Percentiles rank a stretch among this genome's conserved stretches.
Conservation (phyloP, 1,140 invertebrate genomes). For the Xylocopa sonorina region DNA sequence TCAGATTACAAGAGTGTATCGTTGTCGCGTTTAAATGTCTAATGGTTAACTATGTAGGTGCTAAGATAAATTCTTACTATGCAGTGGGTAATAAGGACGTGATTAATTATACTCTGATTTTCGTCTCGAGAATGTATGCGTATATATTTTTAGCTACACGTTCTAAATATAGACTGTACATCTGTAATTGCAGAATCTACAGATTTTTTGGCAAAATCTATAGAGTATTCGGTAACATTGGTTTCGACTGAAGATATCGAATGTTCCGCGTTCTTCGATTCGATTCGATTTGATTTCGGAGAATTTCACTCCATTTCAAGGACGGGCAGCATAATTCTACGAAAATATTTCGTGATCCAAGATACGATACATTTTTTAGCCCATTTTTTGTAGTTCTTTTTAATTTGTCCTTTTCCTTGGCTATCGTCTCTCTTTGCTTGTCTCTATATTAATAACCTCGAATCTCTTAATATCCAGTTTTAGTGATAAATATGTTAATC, state of each 20-base stretch:
- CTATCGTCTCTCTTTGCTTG: background rate
- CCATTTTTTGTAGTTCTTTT: background rate
- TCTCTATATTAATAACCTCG: background rate
- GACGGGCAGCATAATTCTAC: background rate
- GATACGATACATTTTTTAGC: background rate
- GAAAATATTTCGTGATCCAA: background rate
- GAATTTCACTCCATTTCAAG: constrained; percentile 22
- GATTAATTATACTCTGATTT: no score
- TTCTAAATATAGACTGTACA: constrained; percentile 1
- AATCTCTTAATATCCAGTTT: background rate
- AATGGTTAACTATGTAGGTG: background rate
- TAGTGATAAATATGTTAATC: no score
- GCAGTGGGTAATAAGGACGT: no score
- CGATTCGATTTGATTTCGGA: background rate
- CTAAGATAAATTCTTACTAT: no score
- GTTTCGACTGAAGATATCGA: no score
- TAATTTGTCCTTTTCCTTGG: background rate
- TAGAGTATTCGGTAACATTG: background rate
- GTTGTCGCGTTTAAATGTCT: background rate
- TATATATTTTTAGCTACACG: no score
- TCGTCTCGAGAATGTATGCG: no score
- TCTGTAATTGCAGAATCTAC: no score
- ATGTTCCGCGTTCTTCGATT: background rate
- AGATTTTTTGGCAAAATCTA: no score
- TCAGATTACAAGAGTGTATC: background rate